Percentiles rank a stretch among this genome's conserved stretches.
Conservation (phyloP, 2,888 invertebrate genomes). For the Anticlea derivata region DNA sequence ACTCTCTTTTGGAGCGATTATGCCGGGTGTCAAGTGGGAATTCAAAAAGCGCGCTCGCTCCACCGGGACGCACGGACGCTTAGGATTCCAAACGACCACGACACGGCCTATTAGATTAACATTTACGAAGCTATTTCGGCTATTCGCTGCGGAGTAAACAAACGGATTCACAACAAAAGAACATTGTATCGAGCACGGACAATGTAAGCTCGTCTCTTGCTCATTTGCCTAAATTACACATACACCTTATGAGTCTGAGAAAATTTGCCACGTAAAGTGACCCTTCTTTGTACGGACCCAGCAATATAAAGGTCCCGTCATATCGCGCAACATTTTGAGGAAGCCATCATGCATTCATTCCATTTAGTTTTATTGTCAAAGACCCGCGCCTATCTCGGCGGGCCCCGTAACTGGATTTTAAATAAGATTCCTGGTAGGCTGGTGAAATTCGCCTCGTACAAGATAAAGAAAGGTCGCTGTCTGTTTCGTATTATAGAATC, state of each 20-base stretch:
- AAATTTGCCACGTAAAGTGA: constrained; percentile 61
- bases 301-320: constrained; percentile 66
- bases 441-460: constrained; percentile 75
- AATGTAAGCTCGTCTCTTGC: constrained; percentile 38
- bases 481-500: constrained; percentile 73
- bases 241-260: constrained; percentile 53
- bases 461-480: constrained; percentile 82
- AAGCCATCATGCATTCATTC: constrained; percentile 81
- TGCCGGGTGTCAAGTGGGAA: constrained; percentile 52
- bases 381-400: constrained; percentile 80
- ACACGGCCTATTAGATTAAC: constrained; percentile 39
- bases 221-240: constrained; percentile 51
- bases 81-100: constrained; percentile 52
- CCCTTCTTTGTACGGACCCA: constrained; percentile 64
- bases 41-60: constrained; percentile 55
- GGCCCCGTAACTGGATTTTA: constrained; percentile 81
- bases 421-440: constrained; percentile 79
- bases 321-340: constrained; percentile 72
- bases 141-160: constrained; percentile 28
- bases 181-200: constrained; percentile 37
- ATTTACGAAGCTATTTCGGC: constrained; percentile 31
- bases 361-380: constrained; percentile 83
- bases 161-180: constrained; percentile 39
- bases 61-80: constrained; percentile 53
- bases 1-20: constrained; percentile 70